Conservation (phyloP, 2,888 invertebrate genomes). For the Alentia gelatinosa region DNA sequence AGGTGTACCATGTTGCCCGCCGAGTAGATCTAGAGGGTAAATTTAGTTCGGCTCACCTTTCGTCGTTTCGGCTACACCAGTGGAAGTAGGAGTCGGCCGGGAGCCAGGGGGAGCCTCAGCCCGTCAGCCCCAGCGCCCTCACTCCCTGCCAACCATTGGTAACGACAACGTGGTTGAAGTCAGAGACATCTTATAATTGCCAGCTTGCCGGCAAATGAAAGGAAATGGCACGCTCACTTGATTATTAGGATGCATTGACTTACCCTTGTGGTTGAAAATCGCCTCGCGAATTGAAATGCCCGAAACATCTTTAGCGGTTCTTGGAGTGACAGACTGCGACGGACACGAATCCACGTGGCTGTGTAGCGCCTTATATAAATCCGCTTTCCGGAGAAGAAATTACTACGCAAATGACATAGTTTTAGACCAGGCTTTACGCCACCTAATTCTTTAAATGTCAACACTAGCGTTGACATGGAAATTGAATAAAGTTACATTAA, state of each 20-base stretch:
- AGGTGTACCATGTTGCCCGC: too few relatives aligned
- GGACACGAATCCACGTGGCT: neutral
- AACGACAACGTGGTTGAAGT: neutral
- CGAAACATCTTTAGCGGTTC: neutral
- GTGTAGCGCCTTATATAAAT: neutral
- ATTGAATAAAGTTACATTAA: too few relatives aligned
- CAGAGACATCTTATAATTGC: too few relatives aligned
- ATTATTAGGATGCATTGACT: neutral
- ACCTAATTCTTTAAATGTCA: too few relatives aligned
- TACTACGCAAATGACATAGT: neutral
- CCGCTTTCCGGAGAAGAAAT: slow-evolving; percentile 19
- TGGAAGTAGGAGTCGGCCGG: neutral
- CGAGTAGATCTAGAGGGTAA: neutral
- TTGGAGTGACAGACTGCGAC: neutral
- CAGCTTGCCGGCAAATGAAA: too few relatives aligned
- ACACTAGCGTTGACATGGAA: too few relatives aligned
- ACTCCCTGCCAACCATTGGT: neutral
- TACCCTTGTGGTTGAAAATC: slow-evolving; percentile 25
- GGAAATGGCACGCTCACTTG: too few relatives aligned
- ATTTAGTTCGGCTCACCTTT: neutral
- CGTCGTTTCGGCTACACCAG: neutral
- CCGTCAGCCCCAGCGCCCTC: neutral
- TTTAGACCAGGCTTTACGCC: too few relatives aligned
- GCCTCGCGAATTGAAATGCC: neutral
- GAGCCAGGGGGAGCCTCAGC: neutral